These are phyloP conservation scores for Pangasius larnaudii DNA, from an alignment of 2,797 vertebrate genomes.

Conservation along the genomic window DNA sequence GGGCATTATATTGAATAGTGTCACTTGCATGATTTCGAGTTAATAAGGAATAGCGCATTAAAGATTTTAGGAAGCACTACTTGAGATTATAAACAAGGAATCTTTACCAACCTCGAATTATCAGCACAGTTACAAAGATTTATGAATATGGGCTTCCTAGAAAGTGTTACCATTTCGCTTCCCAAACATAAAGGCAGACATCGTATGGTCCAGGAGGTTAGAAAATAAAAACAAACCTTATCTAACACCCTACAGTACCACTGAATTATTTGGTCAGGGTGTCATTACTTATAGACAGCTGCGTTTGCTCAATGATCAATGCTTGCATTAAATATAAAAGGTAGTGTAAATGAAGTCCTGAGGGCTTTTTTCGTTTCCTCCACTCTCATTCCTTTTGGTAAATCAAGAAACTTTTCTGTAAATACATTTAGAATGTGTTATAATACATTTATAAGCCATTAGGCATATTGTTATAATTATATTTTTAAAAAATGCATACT, in stretches of 20 bases:
- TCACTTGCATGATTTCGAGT: background rate
- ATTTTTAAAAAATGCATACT: background rate
- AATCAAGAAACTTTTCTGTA: background rate
- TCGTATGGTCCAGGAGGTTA: background rate
- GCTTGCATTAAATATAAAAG: background rate
- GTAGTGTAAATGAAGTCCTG: background rate
- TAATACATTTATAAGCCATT: background rate
- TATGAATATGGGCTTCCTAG: background rate
- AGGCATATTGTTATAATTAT: background rate
- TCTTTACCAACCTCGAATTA: background rate
- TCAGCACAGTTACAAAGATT: background rate
- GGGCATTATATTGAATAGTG: background rate
- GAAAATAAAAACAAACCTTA: background rate
- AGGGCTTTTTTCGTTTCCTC: background rate
- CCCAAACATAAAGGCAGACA: background rate
- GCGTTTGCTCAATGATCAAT: background rate
- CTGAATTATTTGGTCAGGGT: background rate
- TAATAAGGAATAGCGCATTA: background rate
- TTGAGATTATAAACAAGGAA: background rate
- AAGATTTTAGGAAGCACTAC: background rate
- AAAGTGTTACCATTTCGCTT: background rate
- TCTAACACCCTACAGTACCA: background rate
- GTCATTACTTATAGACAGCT: background rate
- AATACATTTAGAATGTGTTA: background rate
- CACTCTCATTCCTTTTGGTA: background rate